Evolutionary conservation across 2,888 invertebrate species (phyloP), one percentile per base, ranked within the genome.

Genomic region (Agrotis exclamationis): DNA sequence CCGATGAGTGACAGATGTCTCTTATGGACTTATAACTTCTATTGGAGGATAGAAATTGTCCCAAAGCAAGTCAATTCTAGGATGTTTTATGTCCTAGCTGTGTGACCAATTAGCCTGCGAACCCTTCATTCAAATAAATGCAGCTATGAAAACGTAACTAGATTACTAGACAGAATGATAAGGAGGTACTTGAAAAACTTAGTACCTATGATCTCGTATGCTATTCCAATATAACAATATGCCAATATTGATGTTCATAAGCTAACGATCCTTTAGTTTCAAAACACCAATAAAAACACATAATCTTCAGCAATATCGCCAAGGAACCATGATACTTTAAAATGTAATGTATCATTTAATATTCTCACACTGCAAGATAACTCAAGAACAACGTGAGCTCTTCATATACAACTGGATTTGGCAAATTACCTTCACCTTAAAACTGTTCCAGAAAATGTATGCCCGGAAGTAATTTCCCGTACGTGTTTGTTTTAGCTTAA

Each of bases 401-500:
- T 89, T 89, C 86, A 89, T 88, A 87, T 81, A 87, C 86, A 91
- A 90, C 87, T 85, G 86, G 89, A 92, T 91, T 91, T 90, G 86
- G 86, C 85, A 91, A 92, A 92, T 92, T 92, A 92, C 88, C 88
- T 88, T 88, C 88, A 88, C 90, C 89, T 91, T 90, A 90, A 92
- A 91, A 90, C 88, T 87, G 88, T 87, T 90, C 83, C 87, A 83
- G 87, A 90, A 88, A 92, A 91, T 90, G 87, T 92, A 90, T 90
- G 87, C 88, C 76, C 86, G 90, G 89, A 91, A 91, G 91, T 92
- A 89, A 92, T 92, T 92, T 87, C 82, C 79, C 86, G 88, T 91
- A 93, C 93, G 93, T 93, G 92, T 92, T 93, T 93, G 90, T 90
- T 90, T 90, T 87, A 91, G 88, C 89, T 91, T 91, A 90, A 92